Conservation (phyloP, 2,888 invertebrate genomes). For the Taphrorychus bicolor region DNA sequence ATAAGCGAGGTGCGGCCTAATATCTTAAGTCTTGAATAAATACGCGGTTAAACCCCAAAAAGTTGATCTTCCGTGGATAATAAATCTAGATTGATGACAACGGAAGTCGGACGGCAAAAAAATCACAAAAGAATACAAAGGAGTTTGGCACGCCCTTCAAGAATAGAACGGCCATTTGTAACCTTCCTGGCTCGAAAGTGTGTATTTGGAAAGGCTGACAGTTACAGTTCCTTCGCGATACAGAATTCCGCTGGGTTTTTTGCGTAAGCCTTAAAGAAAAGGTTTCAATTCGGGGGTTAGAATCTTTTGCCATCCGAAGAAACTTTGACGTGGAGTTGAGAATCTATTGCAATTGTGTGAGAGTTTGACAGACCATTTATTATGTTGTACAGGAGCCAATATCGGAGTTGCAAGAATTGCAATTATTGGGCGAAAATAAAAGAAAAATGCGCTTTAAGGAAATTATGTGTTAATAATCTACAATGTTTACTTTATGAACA, state of each 20-base stretch:
- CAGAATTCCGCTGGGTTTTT: not conserved
- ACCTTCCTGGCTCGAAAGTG: not conserved
- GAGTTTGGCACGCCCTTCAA: conserved; percentile 20
- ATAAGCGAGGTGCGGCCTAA: not conserved
- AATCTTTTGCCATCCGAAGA: too few relatives aligned
- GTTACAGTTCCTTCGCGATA: not conserved
- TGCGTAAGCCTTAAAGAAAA: not conserved
- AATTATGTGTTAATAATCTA: too few relatives aligned
- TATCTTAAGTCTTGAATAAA: not conserved
- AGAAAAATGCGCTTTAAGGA: too few relatives aligned
- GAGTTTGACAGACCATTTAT: too few relatives aligned
- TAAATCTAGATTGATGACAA: conserved; percentile 35
- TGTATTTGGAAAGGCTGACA: not conserved
- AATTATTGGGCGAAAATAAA: too few relatives aligned
- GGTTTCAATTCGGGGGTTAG: not conserved
- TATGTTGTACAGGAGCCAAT: too few relatives aligned
- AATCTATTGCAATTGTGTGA: too few relatives aligned
- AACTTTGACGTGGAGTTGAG: too few relatives aligned
- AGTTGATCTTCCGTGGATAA: conserved; percentile 20
- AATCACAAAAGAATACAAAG: conserved; percentile 12
- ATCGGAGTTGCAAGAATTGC: too few relatives aligned
- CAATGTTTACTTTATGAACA: too few relatives aligned
- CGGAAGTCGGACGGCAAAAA: conserved; percentile 1
- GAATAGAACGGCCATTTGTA: conserved; percentile 28
- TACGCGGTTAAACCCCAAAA: conserved; percentile 12